A percentile compares a stretch with the other conserved stretches of the same genome.
Evolutionary conservation across 2,113 vertebrate genomes (phyloP).

Genomic region (Gobius niger): DNA sequence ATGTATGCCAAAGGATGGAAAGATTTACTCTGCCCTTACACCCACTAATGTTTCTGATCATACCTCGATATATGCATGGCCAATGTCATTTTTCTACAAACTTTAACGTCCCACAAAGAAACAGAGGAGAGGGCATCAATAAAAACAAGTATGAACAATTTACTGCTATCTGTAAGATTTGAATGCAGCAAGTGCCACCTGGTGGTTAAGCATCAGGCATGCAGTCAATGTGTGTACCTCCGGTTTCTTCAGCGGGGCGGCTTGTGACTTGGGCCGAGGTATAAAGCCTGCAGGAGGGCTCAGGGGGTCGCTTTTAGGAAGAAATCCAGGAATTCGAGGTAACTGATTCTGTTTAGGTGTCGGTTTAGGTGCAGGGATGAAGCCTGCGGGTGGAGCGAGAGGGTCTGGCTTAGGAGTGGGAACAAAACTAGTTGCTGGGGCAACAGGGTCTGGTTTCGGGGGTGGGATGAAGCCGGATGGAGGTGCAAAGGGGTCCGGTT

Average conservation of each 20-base stretch:
- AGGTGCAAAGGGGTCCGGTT: slow-evolving; percentile 31
- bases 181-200: slow-evolving; percentile 41
- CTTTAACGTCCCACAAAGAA: not conserved
- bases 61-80: slow-evolving; percentile 16
- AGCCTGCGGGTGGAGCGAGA: slow-evolving; percentile 26
- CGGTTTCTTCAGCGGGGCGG: slow-evolving; percentile 51
- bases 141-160: not conserved
- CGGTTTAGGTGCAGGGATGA: slow-evolving; percentile 45
- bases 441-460: slow-evolving; percentile 41
- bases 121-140: not conserved
- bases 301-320: slow-evolving; percentile 67
- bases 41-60: slow-evolving; percentile 42
- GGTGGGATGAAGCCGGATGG: slow-evolving; percentile 44
- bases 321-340: slow-evolving; percentile 60
- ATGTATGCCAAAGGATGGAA: too few relatives aligned
- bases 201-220: slow-evolving; percentile 32
- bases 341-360: slow-evolving; percentile 50
- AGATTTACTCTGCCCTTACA: slow-evolving; percentile 28
- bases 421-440: slow-evolving; percentile 57
- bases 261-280: slow-evolving; percentile 53
- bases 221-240: slow-evolving; percentile 68
- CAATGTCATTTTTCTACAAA: slow-evolving; percentile 12
- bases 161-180: slow-evolving; percentile 13
- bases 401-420: slow-evolving; percentile 36
- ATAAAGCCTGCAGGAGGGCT: slow-evolving; percentile 75